Base-by-base conservation (phyloP, 2,797 vertebrate species). In the Rhadinocentrus ornatus region DNA sequence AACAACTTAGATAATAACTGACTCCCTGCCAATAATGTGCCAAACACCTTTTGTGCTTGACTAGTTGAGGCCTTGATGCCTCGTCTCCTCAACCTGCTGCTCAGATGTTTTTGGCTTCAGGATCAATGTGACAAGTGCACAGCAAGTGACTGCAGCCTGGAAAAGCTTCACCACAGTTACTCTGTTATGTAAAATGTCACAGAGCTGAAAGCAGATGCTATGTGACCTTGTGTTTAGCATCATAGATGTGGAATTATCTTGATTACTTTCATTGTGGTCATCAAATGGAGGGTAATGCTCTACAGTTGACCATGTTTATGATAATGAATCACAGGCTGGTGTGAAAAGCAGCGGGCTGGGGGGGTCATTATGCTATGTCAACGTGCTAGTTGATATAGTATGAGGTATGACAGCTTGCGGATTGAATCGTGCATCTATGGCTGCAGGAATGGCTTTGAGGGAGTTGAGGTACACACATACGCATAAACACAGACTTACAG, bases 361-460 rank as follows among this genome's bases (percentile, higher is more conserved):
- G 13, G 27, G 73, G 39, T 72, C 56, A 52, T 67, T 55, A 62
- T 56, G 50, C 35, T 32, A 29, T 63, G 61, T 65, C 50, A 58
- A 24, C 50, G 53, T 64, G 26, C 46, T 39, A 27, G 60, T 65
- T 74, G 75, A 80, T 78, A 79, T 80, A 71, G 66, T 57, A 72
- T 73, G 82, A 86, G 84, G 76, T 85, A 75, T 71, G 80, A 78
- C 73, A 78, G 81, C 66, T 79, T 69, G 74, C 71, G 62, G 70
- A 71, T 52, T 72, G 66, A 75, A 70, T 81, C 83, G 77, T 69
- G 73, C 80, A 39, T 66, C 75, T 78, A 86, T 75, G 78, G 73
- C 77, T 6, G 48, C 44, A 78, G 82, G 48, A 80, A 77, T 79
- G 83, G 73, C 78, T 75, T 69, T 67, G 62, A 56, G 70, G 60